Base-by-base conservation (phyloP, 2,888 invertebrate genomes). In the Drosophila formosana region DNA sequence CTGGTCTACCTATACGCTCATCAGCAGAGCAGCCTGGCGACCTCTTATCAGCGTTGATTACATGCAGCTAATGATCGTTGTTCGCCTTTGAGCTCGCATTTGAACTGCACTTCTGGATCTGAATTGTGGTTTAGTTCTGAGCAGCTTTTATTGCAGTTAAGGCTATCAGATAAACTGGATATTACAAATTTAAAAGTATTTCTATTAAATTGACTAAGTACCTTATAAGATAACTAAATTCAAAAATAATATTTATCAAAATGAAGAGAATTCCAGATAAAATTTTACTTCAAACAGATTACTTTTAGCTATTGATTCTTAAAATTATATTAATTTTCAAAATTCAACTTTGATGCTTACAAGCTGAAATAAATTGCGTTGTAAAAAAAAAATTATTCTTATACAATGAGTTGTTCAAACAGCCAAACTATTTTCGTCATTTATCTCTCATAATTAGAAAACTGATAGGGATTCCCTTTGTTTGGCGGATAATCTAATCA, bases 1-100 rank as follows among this genome's bases (percentile, higher is more conserved):
- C 37, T 34, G 50, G 43, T 37, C 26, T 26, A 43, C 47, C 43
- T 49, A 23, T 18, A 37, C 37, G 28, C 32, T 23, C 47, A 47
- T 45, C 18, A 49, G 56, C 52, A 9, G 25, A 13, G 8, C 34
- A 39, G 52, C 23, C 52, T 32, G 23, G 28, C 43, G 32, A 26
- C 32, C 56, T 62, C 75, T 69, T 78, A 78, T 70, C 70, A 64
- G 75, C 50, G 55, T 57, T 76, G 75, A 78, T 76, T 78, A 63
- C 56, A 63, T 32, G 25, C 58, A 46, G 50, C 62, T 66, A 78
- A 76, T 78, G 68, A 63, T 55, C 64, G 60, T 56, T 49, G 67
- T 61, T 43, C 43, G 41, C 25, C 7, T 11, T 45, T 7, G 4
- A 43, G 8, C 28, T 11, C 9, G 30, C 49, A 13, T 13, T 13